Evolutionary conservation across 2,888 invertebrate genomes (phyloP).

Genomic region (Melipona bicolor): DNA sequence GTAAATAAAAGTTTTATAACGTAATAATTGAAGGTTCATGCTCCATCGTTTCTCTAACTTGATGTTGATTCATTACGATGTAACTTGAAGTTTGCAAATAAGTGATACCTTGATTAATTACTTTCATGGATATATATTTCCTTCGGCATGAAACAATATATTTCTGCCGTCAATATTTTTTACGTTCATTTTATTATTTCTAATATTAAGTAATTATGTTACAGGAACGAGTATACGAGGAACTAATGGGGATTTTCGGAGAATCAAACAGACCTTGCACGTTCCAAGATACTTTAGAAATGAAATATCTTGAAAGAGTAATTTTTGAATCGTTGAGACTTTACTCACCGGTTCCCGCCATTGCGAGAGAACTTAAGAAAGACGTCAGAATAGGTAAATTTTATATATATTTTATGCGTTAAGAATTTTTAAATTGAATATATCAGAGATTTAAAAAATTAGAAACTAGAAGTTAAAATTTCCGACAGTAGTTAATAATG

Average conservation of each 20-base stretch:
- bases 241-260: constrained; percentile 91
- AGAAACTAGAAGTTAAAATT: no score
- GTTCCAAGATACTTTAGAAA: constrained; percentile 93
- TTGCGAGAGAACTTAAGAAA: constrained; percentile 90
- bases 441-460: no score
- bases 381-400: constrained; percentile 89
- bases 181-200: background rate
- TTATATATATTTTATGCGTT: background rate
- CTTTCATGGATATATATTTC: background rate
- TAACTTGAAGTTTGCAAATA: constrained; percentile 3
- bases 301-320: constrained; percentile 93
- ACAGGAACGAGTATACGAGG: constrained; percentile 89
- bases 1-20: constrained; percentile 15
- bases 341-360: constrained; percentile 92
- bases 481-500: no score
- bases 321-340: constrained; percentile 92
- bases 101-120: background rate
- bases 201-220: background rate
- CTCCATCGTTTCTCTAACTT: background rate
- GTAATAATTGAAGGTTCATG: background rate
- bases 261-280: constrained; percentile 91
- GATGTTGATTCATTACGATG: constrained; percentile 5
- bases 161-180: background rate
- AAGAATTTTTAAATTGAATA: background rate
- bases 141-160: no score